Evolutionary conservation across 37 sponge, comb jelly and placozoan genomes (phyloP).

Genomic region (Chondrilla cf. caribensis): DNA sequence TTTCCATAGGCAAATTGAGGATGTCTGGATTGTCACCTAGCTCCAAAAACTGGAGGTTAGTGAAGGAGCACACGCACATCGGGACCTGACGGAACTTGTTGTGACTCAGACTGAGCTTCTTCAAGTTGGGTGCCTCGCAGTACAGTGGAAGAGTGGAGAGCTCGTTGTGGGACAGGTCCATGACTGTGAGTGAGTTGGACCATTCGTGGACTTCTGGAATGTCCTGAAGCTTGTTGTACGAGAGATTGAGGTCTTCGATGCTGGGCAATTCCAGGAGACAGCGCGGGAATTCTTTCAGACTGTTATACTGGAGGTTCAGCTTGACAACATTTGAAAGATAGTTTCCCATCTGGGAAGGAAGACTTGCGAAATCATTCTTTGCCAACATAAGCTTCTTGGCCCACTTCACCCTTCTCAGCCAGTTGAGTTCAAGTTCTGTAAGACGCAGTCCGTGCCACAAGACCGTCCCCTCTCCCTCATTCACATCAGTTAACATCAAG

Average conservation of each 20-base stretch:
- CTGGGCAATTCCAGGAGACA: constrained; percentile 78
- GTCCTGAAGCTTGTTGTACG: constrained; percentile 68
- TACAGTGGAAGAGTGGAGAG: constrained; percentile 62
- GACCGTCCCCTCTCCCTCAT: constrained; percentile 24
- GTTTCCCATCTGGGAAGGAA: constrained; percentile 44
- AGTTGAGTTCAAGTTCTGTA: constrained; percentile 21
- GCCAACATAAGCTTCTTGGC: constrained; percentile 28
- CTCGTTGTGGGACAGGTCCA: constrained; percentile 77
- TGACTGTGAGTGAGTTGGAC: constrained; percentile 63
- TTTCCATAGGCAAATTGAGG: constrained; percentile 38
- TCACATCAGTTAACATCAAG: constrained; percentile 49
- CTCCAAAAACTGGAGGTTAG: constrained; percentile 51
- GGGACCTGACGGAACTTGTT: constrained; percentile 74
- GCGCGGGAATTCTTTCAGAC: constrained; percentile 66
- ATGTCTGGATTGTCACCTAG: constrained; percentile 76
- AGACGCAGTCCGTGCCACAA: constrained; percentile 55
- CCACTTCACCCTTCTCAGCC: constrained; percentile 33
- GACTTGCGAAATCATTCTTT: constrained; percentile 33
- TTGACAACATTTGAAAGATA: constrained; percentile 21
- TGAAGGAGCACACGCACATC: constrained; percentile 77
- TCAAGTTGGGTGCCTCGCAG: constrained; percentile 54
- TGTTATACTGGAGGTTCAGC: constrained; percentile 72
- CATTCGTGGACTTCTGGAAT: constrained; percentile 73
- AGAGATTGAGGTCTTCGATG: constrained; percentile 74
- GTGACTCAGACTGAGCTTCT: constrained; percentile 65